Evolutionary conservation across 2,113 vertebrate species (phyloP).

Genomic region (Mus pahari): DNA sequence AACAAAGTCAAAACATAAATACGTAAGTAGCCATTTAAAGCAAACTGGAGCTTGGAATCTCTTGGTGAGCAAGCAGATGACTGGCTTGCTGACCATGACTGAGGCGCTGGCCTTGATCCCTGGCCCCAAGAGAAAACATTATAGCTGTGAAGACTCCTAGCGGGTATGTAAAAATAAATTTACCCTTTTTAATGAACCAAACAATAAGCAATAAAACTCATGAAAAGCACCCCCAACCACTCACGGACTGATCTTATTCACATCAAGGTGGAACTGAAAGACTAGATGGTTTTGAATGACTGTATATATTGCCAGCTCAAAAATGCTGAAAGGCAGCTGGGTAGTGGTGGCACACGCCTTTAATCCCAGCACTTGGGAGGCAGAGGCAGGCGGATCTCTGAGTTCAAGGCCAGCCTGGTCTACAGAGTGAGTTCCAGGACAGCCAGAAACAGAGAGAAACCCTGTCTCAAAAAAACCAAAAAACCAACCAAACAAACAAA

Average conservation of each 20-base stretch:
- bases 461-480: too few relatives aligned
- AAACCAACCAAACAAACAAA: too few relatives aligned
- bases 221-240: not conserved
- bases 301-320: conserved; percentile 13
- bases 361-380: too few relatives aligned
- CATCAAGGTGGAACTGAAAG: not conserved
- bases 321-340: not conserved
- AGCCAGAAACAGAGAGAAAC: too few relatives aligned
- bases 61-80: too few relatives aligned
- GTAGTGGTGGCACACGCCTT: too few relatives aligned
- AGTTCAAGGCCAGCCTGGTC: too few relatives aligned
- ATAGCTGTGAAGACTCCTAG: conserved; percentile 7
- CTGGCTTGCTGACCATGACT: not conserved
- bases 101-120: not conserved
- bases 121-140: not conserved
- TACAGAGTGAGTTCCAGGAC: too few relatives aligned
- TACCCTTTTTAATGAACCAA: not conserved
- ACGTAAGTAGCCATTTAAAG: not conserved
- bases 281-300: not conserved
- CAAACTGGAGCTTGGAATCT: not conserved
- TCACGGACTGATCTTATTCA: conserved; percentile 34
- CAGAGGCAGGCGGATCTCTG: too few relatives aligned
- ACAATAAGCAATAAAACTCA: conserved; percentile 38
- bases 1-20: not conserved
- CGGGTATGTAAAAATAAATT: conserved; percentile 23